phyloP scores from a whole-genome alignment of 2,113 vertebrate species.

The Pseudolaguvia tuberculata region DNA sequence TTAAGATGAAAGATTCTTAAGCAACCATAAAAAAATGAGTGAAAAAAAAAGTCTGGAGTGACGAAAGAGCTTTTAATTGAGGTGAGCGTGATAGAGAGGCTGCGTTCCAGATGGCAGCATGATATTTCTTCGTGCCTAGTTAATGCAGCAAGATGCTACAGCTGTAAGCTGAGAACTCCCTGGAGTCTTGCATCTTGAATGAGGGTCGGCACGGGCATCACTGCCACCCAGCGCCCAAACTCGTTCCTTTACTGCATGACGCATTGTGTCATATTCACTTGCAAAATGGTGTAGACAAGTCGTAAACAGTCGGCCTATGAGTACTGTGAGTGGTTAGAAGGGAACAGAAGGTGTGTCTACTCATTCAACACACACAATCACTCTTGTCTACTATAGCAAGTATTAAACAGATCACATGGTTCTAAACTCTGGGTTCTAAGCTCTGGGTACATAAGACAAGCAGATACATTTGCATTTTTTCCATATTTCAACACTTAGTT shows the following conservation, averaged over 20 bases:
- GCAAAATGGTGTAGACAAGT: constrained; percentile 50
- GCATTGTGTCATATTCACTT: constrained; percentile 29
- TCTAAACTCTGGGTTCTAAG: neutral
- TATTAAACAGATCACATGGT: constrained; percentile 4
- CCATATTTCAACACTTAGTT: neutral
- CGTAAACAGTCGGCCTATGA: constrained; percentile 61
- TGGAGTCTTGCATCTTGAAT: constrained; percentile 67
- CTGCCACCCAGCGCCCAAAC: constrained; percentile 52
- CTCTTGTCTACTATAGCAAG: neutral
- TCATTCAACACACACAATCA: neutral
- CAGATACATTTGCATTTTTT: neutral
- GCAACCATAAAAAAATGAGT: neutral
- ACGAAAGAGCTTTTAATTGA: constrained; percentile 72
- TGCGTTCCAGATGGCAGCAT: constrained; percentile 75
- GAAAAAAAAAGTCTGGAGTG: constrained; percentile 58
- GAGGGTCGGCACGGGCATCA: constrained; percentile 59
- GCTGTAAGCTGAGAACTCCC: constrained; percentile 78
- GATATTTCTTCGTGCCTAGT: constrained; percentile 72
- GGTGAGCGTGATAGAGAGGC: constrained; percentile 63
- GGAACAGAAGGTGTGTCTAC: constrained; percentile 19
- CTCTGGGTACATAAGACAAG: constrained; percentile 1
- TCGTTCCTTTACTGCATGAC: constrained; percentile 3
- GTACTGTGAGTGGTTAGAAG: constrained; percentile 49
- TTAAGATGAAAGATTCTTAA: neutral
- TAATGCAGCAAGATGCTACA: constrained; percentile 68